Percentiles rank a stretch among this genome's conserved stretches.
Evolutionary conservation across 2,888 invertebrate genomes (phyloP).

Genomic region (Ormyrus rosae): DNA sequence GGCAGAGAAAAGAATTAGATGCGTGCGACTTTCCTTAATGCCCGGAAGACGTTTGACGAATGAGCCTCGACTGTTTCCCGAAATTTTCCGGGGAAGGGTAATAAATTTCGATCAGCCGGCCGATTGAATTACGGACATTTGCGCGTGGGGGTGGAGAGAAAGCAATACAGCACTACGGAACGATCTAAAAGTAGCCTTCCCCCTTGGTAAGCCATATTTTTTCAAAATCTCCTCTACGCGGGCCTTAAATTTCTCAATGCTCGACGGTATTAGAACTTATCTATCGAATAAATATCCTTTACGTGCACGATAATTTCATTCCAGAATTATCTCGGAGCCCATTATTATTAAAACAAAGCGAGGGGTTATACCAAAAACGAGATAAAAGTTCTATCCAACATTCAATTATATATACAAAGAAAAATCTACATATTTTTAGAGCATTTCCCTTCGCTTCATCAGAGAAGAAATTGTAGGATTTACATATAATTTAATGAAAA

Average conservation of each 20-base stretch:
- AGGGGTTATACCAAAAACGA: no score
- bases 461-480: no score
- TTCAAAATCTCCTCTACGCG: conserved; percentile 30
- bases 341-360: not conserved
- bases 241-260: conserved; percentile 16
- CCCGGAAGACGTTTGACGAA: conserved; percentile 58
- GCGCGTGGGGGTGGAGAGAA: conserved; percentile 26
- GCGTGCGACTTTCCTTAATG: conserved; percentile 50
- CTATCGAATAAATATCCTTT: not conserved
- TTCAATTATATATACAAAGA: no score
- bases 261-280: conserved; percentile 20
- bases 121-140: conserved; percentile 60
- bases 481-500: no score
- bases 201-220: conserved; percentile 20
- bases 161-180: not conserved
- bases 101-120: conserved; percentile 60
- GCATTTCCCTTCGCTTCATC: no score
- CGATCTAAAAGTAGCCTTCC: conserved; percentile 34
- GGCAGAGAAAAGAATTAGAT: conserved; percentile 27
- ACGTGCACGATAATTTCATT: not conserved
- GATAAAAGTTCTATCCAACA: no score
- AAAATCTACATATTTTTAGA: no score
- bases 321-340: not conserved
- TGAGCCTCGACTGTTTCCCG: conserved; percentile 60
- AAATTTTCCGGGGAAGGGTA: conserved; percentile 58